Percentiles rank a stretch among this genome's conserved stretches.
These are phyloP conservation scores for Chinchilla lanigera DNA, from an alignment of 2,113 vertebrate species.

Conservation along the genomic window DNA sequence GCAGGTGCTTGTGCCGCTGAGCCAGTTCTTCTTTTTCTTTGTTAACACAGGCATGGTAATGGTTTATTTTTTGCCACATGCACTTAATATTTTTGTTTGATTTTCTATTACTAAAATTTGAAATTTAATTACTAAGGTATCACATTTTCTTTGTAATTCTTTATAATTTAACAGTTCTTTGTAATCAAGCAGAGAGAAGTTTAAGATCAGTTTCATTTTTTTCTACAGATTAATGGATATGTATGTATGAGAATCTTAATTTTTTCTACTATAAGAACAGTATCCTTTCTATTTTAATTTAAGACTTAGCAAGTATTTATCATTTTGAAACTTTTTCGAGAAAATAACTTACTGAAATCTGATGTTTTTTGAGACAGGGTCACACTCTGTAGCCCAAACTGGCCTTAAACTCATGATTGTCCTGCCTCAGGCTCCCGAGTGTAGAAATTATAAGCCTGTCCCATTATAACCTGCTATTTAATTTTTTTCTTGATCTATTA, in stretches of 20 bases:
- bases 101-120: background rate
- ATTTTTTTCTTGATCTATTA: background rate
- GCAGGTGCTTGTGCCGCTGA: too few species aligned
- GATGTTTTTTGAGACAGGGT: too few species aligned
- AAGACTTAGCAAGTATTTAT: background rate
- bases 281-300: background rate
- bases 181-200: background rate
- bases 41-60: background rate
- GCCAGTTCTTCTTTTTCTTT: background rate
- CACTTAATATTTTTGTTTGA: background rate
- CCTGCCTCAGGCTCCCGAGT: background rate
- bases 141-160: background rate
- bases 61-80: background rate
- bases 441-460: background rate
- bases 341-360: background rate
- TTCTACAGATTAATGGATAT: background rate
- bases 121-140: background rate
- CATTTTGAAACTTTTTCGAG: background rate
- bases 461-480: background rate
- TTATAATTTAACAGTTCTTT: background rate
- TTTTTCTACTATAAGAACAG: background rate
- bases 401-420: background rate
- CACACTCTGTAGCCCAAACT: background rate
- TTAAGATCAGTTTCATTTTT: background rate
- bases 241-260: background rate